Conservation (phyloP, 2,888 invertebrate genomes). For the Calameuta idolon region DNA sequence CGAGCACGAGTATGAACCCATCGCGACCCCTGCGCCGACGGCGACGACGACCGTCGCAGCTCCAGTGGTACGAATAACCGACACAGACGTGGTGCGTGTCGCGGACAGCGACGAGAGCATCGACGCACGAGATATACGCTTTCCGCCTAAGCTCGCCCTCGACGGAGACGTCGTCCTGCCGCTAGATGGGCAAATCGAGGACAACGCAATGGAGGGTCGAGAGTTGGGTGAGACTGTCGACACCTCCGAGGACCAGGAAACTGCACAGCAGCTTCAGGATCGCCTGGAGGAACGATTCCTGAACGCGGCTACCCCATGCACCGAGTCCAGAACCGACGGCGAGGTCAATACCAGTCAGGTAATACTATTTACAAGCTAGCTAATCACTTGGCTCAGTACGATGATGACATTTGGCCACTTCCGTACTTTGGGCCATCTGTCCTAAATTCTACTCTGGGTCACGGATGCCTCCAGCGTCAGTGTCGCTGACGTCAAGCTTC, state of each 20-base stretch:
- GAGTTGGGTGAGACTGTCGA: constrained; percentile 62
- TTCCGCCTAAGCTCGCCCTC: constrained; percentile 53
- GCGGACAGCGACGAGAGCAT: constrained; percentile 65
- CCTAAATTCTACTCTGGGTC: no score
- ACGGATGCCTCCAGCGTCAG: no score
- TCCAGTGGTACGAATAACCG: constrained; percentile 67
- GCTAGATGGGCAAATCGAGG: constrained; percentile 65
- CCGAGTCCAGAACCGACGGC: constrained; percentile 74
- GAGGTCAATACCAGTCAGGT: constrained; percentile 73
- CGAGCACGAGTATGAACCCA: constrained; percentile 94
- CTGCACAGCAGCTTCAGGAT: constrained; percentile 72
- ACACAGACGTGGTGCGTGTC: constrained; percentile 63
- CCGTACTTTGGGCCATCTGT: no score
- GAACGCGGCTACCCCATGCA: constrained; percentile 71
- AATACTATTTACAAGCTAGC: background rate
- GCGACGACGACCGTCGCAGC: constrained; percentile 38
- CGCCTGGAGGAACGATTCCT: constrained; percentile 76
- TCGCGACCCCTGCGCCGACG: constrained; percentile 75
- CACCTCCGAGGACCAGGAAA: constrained; percentile 64
- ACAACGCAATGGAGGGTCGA: constrained; percentile 63
- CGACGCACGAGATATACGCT: constrained; percentile 53
- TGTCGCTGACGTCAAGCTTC: no score
- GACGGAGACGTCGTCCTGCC: constrained; percentile 66
- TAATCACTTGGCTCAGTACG: background rate
- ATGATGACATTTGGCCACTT: no score